phyloP scores from a whole-genome alignment of 2,888 invertebrate genomes.

The Drosophila crucigera region DNA sequence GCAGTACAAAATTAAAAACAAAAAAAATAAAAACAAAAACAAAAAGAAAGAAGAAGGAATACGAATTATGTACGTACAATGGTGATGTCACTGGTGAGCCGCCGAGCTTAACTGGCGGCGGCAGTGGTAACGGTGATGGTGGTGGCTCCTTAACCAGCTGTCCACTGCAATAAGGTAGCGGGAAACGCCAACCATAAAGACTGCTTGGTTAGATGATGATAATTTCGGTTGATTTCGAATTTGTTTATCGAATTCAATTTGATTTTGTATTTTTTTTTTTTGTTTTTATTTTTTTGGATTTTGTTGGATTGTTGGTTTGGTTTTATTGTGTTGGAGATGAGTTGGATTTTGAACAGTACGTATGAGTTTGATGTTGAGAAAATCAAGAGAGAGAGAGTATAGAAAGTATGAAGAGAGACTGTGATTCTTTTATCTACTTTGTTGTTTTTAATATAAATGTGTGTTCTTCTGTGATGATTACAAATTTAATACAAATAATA shows the following conservation, averaged over 20 bases:
- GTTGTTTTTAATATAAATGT: conserved; percentile 4
- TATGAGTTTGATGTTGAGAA: conserved; percentile 48
- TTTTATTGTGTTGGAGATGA: conserved; percentile 42
- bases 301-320: conserved; percentile 28
- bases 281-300: conserved; percentile 26
- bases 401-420: conserved; percentile 43
- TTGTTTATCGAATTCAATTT: conserved; percentile 27
- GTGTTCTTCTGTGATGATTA: conserved; percentile 16
- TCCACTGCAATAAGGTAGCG: conserved; percentile 98
- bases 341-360: conserved; percentile 32
- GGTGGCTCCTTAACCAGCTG: conserved; percentile 89
- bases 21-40: not conserved
- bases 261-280: conserved; percentile 13
- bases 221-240: conserved; percentile 48
- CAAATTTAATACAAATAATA: conserved; percentile 28
- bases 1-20: conserved; percentile 1
- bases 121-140: conserved; percentile 92
- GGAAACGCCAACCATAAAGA: conserved; percentile 98
- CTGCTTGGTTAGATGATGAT: conserved; percentile 87
- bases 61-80: conserved; percentile 87
- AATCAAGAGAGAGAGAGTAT: conserved; percentile 58
- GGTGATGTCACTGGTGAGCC: conserved; percentile 89
- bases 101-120: conserved; percentile 91
- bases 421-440: conserved; percentile 17
- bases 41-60: conserved; percentile 1